These are phyloP conservation scores for Planococcus citri DNA, from an alignment of 1,140 invertebrate species.

Conservation along the genomic window DNA sequence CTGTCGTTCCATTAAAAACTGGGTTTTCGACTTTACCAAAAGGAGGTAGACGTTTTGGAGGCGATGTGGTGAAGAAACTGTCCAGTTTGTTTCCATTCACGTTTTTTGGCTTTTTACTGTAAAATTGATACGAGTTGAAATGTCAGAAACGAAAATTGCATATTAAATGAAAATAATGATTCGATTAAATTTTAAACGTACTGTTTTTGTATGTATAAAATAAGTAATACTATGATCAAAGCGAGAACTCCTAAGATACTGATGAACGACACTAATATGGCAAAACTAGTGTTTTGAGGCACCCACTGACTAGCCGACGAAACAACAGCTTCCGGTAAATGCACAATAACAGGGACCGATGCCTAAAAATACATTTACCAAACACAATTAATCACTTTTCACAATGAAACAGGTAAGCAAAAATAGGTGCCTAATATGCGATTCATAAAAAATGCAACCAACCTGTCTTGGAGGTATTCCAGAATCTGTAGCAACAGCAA, in stretches of 20 bases:
- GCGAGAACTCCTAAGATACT: conserved; percentile 55
- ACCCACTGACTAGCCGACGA: conserved; percentile 38
- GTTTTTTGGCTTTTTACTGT: conserved; percentile 40
- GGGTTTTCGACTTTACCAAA: conserved; percentile 31
- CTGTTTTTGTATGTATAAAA: conserved; percentile 64
- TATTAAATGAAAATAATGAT: not conserved
- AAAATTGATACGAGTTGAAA: conserved; percentile 20
- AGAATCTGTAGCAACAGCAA: conserved; percentile 66
- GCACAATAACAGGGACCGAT: conserved; percentile 60
- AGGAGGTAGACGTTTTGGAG: conserved; percentile 28
- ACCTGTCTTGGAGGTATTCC: conserved; percentile 57
- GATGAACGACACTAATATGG: conserved; percentile 54
- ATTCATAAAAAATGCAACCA: conserved; percentile 12
- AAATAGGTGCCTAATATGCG: too few relatives aligned
- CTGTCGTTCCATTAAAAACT: conserved; percentile 27
- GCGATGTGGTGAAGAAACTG: not conserved
- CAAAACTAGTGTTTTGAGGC: conserved; percentile 39
- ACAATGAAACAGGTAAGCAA: too few relatives aligned
- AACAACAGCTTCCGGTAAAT: conserved; percentile 43
- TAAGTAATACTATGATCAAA: conserved; percentile 55
- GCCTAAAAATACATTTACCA: conserved; percentile 42
- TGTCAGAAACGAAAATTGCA: too few relatives aligned
- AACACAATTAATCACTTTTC: not conserved
- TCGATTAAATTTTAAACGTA: conserved; percentile 38
- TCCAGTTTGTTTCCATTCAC: conserved; percentile 32